A percentile compares a stretch with the other conserved stretches of the same genome.
These are phyloP conservation scores for Premnoplex brunnescens DNA, from an alignment of 2,797 vertebrate species.

Conservation along the genomic window DNA sequence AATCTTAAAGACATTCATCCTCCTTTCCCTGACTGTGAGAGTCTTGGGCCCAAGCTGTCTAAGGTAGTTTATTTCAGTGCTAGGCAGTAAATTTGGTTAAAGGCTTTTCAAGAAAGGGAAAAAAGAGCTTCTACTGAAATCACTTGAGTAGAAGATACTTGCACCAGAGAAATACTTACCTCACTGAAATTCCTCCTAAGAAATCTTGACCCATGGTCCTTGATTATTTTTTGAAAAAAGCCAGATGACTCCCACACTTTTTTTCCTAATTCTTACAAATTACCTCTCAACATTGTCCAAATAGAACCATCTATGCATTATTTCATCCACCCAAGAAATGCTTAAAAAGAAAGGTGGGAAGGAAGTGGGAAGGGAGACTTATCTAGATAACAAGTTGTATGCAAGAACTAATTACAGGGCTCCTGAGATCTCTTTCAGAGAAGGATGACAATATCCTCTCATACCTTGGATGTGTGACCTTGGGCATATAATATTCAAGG, in stretches of 20 bases:
- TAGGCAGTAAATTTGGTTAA: neutral
- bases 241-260: constrained; percentile 4
- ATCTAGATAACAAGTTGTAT: neutral
- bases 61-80: neutral
- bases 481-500: neutral
- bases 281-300: neutral
- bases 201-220: neutral
- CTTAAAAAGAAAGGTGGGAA: neutral
- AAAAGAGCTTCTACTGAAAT: neutral
- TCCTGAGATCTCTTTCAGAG: neutral
- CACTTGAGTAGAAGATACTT: neutral
- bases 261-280: constrained; percentile 37
- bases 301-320: neutral
- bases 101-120: neutral
- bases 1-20: neutral
- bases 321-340: neutral
- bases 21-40: neutral
- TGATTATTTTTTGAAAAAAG: neutral
- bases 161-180: neutral
- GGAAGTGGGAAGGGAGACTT: neutral
- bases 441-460: neutral
- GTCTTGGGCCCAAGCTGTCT: neutral
- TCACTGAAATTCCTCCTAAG: constrained; percentile 4
- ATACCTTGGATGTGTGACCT: neutral
- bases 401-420: neutral